These are phyloP conservation scores for Pseudochromis fuscus DNA, from an alignment of 2,797 vertebrate species.

Conservation along the genomic window DNA sequence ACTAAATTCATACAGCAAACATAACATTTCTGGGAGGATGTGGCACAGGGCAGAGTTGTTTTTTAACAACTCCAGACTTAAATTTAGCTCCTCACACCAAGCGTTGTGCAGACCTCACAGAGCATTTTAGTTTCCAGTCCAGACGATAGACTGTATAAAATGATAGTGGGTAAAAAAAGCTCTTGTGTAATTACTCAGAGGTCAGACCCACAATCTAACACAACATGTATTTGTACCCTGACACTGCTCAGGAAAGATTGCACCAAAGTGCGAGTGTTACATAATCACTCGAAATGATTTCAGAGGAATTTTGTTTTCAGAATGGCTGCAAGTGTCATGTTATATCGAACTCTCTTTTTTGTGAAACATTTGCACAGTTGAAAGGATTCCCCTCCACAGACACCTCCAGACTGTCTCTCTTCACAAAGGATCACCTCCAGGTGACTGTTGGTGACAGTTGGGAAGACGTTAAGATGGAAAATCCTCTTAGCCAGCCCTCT, in stretches of 20 bases:
- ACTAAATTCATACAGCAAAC: constrained; percentile 9
- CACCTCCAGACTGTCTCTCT: not conserved
- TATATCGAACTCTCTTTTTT: no score
- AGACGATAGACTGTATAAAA: not conserved
- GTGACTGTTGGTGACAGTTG: constrained; percentile 76
- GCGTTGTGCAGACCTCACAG: not conserved
- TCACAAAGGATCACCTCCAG: constrained; percentile 69
- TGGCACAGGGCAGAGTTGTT: not conserved
- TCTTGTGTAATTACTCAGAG: not conserved
- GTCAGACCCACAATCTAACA: not conserved
- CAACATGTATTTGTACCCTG: constrained; percentile 18
- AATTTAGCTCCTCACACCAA: constrained; percentile 6
- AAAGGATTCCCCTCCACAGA: constrained; percentile 13
- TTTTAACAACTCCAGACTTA: not conserved
- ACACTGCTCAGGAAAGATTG: constrained; percentile 24
- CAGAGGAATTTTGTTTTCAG: constrained; percentile 9
- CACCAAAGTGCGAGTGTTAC: constrained; percentile 36
- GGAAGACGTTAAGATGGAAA: constrained; percentile 76
- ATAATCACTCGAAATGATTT: constrained; percentile 13
- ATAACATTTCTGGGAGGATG: not conserved
- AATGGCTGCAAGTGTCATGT: not conserved
- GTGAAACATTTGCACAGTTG: not conserved
- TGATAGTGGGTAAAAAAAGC: constrained; percentile 7
- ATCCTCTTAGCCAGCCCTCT: constrained; percentile 72
- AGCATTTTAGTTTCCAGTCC: not conserved